Conservation (phyloP, 2,888 invertebrate species). For the Hipparchia semele region DNA sequence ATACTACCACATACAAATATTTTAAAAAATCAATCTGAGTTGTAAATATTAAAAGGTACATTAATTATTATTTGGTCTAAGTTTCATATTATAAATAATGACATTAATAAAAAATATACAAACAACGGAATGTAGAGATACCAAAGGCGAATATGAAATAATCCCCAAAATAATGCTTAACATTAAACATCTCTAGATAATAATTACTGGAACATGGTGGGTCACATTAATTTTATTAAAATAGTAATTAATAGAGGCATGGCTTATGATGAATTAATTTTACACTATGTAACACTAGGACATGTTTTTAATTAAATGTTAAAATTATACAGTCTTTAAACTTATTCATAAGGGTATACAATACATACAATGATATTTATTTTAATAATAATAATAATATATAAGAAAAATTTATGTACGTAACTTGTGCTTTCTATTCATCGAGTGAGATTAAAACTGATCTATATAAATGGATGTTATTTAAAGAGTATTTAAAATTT, state of each 20-base stretch:
- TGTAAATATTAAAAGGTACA: conserved; percentile 75
- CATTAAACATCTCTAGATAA: conserved; percentile 72
- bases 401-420: conserved; percentile 63
- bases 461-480: conserved; percentile 75
- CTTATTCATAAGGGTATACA: conserved; percentile 76
- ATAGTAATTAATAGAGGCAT: conserved; percentile 63
- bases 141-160: conserved; percentile 68
- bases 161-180: conserved; percentile 69
- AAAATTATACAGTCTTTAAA: conserved; percentile 83
- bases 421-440: conserved; percentile 78
- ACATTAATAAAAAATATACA: conserved; percentile 75
- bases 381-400: conserved; percentile 55
- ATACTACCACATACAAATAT: conserved; percentile 62
- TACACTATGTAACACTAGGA: conserved; percentile 80
- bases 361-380: conserved; percentile 61
- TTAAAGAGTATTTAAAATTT: conserved; percentile 66
- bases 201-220: conserved; percentile 81
- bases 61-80: conserved; percentile 84
- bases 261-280: conserved; percentile 65
- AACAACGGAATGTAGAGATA: conserved; percentile 82
- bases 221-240: conserved; percentile 67
- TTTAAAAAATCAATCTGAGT: conserved; percentile 68
- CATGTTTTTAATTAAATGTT: conserved; percentile 61
- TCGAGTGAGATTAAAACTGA: conserved; percentile 79
- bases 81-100: conserved; percentile 78